Evolutionary conservation across 2,797 vertebrate species (phyloP), one percentile per base, ranked within the genome.

Genomic region (Syngnathus rostellatus): DNA sequence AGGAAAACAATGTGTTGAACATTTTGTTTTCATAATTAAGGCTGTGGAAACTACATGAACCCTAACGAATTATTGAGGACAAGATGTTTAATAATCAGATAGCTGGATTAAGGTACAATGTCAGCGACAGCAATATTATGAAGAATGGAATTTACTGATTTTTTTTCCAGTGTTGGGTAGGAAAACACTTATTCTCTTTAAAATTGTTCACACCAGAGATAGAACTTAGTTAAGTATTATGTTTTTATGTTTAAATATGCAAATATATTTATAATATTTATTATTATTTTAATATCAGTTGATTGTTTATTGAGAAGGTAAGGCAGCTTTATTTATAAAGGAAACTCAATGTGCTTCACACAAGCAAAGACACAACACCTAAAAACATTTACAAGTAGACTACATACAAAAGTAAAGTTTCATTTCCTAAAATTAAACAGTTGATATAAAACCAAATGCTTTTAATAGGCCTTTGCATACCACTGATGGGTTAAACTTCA

Each of bases 1-100:
- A 69, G 48, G 16, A 38, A 21, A 21, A 73, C 77, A 65, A 25
- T 62, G 55, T 79, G 83, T 85, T 55, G 14, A 68, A 86, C 77
- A 83, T 68, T 85, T 76, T 75, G 74, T 80, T 84, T 81, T 78
- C 70, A 62, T 85, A 82, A 86, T 89, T 78, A 79, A 63, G 63
- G 77, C 83, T 81, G 76, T 73, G 65, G 70, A 63, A 71, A 78
- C 62, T 60, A 77, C 17, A 60, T 57, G 62, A 77, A 79, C 74
- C 73, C 65, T 65, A 3, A 12, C 8, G 73, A 77, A 72, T 82
- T 81, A 79, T 77, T 73, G 65, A 77, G 61, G 64, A 77, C 74
- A 72, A 63, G 66, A 66, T 78, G 72, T 84, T 75, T 74, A 54
- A 69, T 77, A 68, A 68, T 63, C 45, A 75, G 72, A 60, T 70